Evolutionary conservation across 2,888 invertebrate genomes (phyloP), one percentile per base, ranked within the genome.

Genomic region (Eueremaeus valkanovi): DNA sequence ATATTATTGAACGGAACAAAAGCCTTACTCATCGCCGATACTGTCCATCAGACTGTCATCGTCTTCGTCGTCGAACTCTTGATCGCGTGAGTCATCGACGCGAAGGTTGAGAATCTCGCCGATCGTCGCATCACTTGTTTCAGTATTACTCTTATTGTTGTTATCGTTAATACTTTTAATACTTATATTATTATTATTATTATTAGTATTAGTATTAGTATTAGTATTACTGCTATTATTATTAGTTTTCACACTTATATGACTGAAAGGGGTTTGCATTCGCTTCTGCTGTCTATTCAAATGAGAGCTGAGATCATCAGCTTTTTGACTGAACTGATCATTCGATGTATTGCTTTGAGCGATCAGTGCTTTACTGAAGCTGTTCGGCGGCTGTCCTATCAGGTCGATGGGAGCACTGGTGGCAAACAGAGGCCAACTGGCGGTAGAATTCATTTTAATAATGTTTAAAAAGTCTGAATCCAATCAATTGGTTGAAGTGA

Each of bases 391-490:
- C 24, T 55, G 3, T 36, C 33, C 55, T 9, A 63, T 63, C 6
- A 63, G n/a, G 31, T 63, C 63, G 11, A 63, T 31, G 36, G 63
- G 63, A 6, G 55, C 55, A 31, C 33, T 63, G 31, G 63, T n/a
- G 21, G 63, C 63, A 31, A 63, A 63, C 18, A 63, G 63, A 16
- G 63, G 63, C 63, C 63, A 63, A 63, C 29, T 63, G n/a, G 63
- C 63, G 9, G 63, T 63, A 5, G 33, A 18, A 63, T 63, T 63
- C 63, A 63, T 63, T 29, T 18, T 61, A 13, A 21, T n/a, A 18
- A 16, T 51, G n/a, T n/a, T n/a, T n/a, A n/a, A n/a, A n/a, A n/a
- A n/a, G n/a, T n/a, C n/a, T n/a, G n/a, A n/a, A n/a, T n/a, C n/a
- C n/a, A n/a, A n/a, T n/a, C n/a, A n/a, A n/a, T n/a, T n/a, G n/a